phyloP scores from a whole-genome alignment of 35 echinoderm and acorn worm genomes.

The Stichopus chloronotus region DNA sequence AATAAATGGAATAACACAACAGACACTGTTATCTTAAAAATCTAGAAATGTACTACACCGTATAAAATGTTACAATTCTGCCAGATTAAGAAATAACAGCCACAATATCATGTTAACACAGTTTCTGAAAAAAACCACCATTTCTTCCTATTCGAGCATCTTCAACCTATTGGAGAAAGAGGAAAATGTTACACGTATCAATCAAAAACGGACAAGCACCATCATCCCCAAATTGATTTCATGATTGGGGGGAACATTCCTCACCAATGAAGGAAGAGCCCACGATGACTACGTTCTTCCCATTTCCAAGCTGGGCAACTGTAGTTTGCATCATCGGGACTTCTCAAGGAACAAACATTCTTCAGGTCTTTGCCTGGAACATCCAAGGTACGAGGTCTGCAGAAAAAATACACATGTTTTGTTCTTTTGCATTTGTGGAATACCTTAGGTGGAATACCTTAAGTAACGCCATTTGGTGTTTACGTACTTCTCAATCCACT shows the following conservation, averaged over 20 bases:
- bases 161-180: no score
- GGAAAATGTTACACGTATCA: no score
- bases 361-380: constrained; percentile 84
- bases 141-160: no score
- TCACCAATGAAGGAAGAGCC: constrained; percentile 97
- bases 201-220: no score
- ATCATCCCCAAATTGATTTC: no score
- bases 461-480: no score
- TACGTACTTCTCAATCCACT: no score
- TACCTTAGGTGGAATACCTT: no score
- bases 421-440: neutral
- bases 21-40: neutral
- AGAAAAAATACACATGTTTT: neutral
- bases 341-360: constrained; percentile 84
- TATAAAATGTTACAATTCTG: neutral
- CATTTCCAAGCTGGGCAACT: constrained; percentile 76
- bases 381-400: constrained; percentile 73
- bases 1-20: neutral
- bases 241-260: neutral
- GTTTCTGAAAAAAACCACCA: neutral
- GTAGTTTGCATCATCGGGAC: constrained; percentile 88
- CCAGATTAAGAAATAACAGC: neutral
- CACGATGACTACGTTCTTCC: constrained; percentile 87
- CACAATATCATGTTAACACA: neutral
- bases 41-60: neutral